Conservation (phyloP, 2,888 invertebrate species). For the Philereme vetulata region DNA sequence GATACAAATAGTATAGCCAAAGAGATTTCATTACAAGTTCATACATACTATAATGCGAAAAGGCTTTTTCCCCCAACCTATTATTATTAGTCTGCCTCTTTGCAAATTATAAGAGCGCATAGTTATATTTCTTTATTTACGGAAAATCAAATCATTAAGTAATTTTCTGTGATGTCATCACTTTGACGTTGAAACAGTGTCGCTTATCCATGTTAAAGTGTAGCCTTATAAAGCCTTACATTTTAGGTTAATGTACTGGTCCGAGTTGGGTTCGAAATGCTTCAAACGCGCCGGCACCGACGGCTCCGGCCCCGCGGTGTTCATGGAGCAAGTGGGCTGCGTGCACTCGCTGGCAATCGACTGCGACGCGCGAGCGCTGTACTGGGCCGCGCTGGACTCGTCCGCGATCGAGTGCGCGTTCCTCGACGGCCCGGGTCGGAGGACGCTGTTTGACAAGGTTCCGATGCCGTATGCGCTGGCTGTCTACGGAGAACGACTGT, state of each 20-base stretch:
- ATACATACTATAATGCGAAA: too few species aligned
- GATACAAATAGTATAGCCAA: too few species aligned
- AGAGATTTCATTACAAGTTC: too few species aligned
- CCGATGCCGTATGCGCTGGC: constrained; percentile 91
- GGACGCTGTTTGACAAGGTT: constrained; percentile 86
- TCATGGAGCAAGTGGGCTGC: constrained; percentile 86
- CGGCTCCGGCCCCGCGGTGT: constrained; percentile 82
- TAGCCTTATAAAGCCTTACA: not conserved
- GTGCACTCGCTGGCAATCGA: constrained; percentile 91
- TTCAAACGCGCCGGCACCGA: constrained; percentile 93
- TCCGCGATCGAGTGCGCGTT: constrained; percentile 91
- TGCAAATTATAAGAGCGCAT: too few species aligned
- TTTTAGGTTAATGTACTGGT: constrained; percentile 92
- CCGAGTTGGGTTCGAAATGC: constrained; percentile 89
- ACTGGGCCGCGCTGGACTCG: constrained; percentile 91
- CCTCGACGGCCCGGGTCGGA: constrained; percentile 88
- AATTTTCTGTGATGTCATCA: too few species aligned
- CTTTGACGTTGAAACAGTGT: too few species aligned
- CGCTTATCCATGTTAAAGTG: not conserved
- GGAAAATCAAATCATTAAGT: too few species aligned
- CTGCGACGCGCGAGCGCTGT: constrained; percentile 86
- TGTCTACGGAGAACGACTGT: constrained; percentile 91
- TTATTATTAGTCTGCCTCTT: too few species aligned
- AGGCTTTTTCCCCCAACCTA: too few species aligned
- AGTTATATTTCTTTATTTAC: too few species aligned